phyloP scores from a whole-genome alignment of 2,113 vertebrate species.

The Callospermophilus lateralis region DNA sequence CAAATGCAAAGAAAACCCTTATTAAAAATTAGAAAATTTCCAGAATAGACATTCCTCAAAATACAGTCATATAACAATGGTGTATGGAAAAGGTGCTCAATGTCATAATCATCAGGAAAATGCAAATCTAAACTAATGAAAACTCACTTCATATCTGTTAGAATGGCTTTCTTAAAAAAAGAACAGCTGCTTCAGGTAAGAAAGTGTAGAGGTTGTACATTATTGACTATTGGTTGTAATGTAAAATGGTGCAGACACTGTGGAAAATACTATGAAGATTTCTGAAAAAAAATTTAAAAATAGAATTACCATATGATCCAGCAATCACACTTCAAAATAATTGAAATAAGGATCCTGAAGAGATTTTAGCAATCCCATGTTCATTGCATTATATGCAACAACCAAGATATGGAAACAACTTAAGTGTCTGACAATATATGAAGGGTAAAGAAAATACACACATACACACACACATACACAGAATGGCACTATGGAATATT shows the following conservation, averaged over 20 bases:
- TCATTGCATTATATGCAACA: background rate
- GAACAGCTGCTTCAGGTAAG: too few relatives aligned
- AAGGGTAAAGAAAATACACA: background rate
- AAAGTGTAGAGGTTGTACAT: background rate
- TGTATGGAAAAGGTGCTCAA: background rate
- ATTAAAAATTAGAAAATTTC: background rate
- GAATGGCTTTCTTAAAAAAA: background rate
- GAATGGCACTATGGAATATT: background rate
- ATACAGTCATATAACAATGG: background rate
- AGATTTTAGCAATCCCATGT: background rate
- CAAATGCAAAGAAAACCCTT: background rate
- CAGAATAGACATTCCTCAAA: background rate
- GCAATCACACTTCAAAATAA: background rate
- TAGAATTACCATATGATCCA: background rate
- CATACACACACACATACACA: too few relatives aligned
- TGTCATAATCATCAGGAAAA: background rate
- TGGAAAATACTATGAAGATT: background rate
- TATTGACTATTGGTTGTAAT: background rate
- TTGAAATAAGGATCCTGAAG: background rate
- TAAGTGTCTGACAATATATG: background rate
- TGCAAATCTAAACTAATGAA: background rate
- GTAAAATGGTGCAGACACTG: background rate
- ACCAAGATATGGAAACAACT: background rate
- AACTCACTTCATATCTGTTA: background rate
- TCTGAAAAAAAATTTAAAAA: background rate